A percentile compares a stretch with the other conserved stretches of the same genome.
Evolutionary conservation across 2,888 invertebrate species (phyloP).

Genomic region (Lasioglossum lativentre): DNA sequence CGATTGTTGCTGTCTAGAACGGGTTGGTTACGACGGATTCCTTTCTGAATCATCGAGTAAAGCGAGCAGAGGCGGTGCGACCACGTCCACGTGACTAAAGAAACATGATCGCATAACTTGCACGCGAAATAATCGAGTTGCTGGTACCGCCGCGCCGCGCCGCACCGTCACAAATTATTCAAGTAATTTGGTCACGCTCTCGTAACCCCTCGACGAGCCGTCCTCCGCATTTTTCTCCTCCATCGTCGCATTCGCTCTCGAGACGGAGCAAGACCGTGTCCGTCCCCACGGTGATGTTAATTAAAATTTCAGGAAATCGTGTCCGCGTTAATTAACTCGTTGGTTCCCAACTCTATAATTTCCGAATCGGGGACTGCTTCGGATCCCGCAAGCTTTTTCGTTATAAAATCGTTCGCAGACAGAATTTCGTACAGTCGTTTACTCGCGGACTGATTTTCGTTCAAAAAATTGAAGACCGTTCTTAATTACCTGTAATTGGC

Average conservation of each 20-base stretch:
- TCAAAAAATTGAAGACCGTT: too few species aligned
- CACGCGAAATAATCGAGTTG: constrained; percentile 30
- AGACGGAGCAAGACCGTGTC: constrained; percentile 11
- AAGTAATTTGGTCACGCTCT: constrained; percentile 44
- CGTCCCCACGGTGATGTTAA: constrained; percentile 24
- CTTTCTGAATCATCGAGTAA: neutral
- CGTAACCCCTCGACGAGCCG: constrained; percentile 35
- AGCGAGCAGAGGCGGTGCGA: neutral
- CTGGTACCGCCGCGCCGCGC: neutral
- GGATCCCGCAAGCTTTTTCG: neutral
- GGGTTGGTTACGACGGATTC: neutral
- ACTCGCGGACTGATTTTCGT: neutral
- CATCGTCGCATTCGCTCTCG: constrained; percentile 29
- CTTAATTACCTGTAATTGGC: constrained; percentile 89
- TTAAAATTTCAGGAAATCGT: constrained; percentile 52
- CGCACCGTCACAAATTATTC: constrained; percentile 34
- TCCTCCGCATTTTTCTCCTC: constrained; percentile 35
- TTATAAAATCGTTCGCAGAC: neutral
- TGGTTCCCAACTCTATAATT: neutral
- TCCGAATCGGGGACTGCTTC: neutral
- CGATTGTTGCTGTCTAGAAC: too few species aligned
- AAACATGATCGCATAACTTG: constrained; percentile 17
- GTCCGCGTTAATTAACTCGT: constrained; percentile 47
- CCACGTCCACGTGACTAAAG: neutral
- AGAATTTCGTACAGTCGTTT: neutral